Conservation (phyloP, 2,888 invertebrate species). For the Protonemura montana region DNA sequence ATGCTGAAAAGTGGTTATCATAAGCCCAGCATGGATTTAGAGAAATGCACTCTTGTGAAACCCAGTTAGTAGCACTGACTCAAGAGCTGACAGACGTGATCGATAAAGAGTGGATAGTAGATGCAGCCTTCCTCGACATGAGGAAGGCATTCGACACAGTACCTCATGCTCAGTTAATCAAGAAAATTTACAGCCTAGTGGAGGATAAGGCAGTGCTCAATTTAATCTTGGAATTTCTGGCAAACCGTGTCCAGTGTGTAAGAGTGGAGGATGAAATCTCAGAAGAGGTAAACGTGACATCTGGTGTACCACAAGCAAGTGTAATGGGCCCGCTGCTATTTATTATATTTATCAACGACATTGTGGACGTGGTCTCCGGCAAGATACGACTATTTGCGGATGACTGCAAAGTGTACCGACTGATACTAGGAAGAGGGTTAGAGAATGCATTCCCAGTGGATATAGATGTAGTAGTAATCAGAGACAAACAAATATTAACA, state of each 20-base stretch:
- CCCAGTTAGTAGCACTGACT: background rate
- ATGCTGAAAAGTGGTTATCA: background rate
- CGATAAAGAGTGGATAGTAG: background rate
- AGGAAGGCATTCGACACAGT: background rate
- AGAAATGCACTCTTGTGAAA: background rate
- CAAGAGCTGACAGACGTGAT: background rate
- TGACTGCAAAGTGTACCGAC: background rate
- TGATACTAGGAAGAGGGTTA: background rate
- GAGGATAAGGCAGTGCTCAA: background rate
- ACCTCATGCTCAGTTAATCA: background rate
- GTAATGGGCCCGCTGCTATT: background rate
- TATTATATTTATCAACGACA: background rate
- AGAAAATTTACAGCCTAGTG: background rate
- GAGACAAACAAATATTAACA: too few species aligned
- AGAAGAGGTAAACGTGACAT: constrained; percentile 39
- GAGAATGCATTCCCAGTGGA: background rate
- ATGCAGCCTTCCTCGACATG: constrained; percentile 8
- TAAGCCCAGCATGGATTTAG: constrained; percentile 18
- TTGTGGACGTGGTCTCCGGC: background rate
- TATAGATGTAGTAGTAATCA: background rate
- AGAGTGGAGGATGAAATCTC: constrained; percentile 17
- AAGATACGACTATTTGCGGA: background rate
- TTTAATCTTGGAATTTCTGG: background rate
- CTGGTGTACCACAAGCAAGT: background rate
- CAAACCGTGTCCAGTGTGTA: background rate